A percentile compares a stretch with the other conserved stretches of the same genome.
phyloP scores from a whole-genome alignment of 1,140 invertebrate genomes.

The Galleria mellonella region DNA sequence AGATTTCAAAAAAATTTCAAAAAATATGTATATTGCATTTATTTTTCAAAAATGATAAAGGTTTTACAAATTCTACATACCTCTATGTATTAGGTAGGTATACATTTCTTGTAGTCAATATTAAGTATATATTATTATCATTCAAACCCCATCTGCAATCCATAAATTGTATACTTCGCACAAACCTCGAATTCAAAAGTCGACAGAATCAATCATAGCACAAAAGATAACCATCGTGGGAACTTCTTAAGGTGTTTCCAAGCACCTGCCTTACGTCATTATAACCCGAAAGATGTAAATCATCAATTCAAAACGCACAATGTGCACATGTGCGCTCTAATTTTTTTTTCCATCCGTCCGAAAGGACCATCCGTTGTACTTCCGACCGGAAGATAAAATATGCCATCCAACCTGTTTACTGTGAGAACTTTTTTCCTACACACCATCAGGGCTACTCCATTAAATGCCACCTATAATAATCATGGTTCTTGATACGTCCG shows the following conservation, averaged over 20 bases:
- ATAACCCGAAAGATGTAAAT: slow-evolving; percentile 50
- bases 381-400: slow-evolving; percentile 55
- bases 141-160: background rate
- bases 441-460: slow-evolving; percentile 28
- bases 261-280: slow-evolving; percentile 47
- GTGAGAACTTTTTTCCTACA: slow-evolving; percentile 59
- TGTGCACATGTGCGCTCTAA: slow-evolving; percentile 45
- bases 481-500: too few species aligned
- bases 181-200: slow-evolving; percentile 25
- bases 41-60: too few species aligned
- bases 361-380: slow-evolving; percentile 63
- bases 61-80: too few species aligned
- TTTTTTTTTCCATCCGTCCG: slow-evolving; percentile 38
- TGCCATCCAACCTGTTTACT: slow-evolving; percentile 62
- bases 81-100: too few species aligned
- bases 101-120: too few species aligned
- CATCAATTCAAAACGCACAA: slow-evolving; percentile 35
- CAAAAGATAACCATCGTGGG: slow-evolving; percentile 32
- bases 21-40: too few species aligned
- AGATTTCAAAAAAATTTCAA: too few species aligned
- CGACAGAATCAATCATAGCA: slow-evolving; percentile 20
- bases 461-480: too few species aligned
- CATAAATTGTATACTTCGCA: background rate
- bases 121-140: too few species aligned
- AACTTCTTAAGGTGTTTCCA: slow-evolving; percentile 42